Conservation (phyloP, 2,888 invertebrate species). For the Baccha elongata region DNA sequence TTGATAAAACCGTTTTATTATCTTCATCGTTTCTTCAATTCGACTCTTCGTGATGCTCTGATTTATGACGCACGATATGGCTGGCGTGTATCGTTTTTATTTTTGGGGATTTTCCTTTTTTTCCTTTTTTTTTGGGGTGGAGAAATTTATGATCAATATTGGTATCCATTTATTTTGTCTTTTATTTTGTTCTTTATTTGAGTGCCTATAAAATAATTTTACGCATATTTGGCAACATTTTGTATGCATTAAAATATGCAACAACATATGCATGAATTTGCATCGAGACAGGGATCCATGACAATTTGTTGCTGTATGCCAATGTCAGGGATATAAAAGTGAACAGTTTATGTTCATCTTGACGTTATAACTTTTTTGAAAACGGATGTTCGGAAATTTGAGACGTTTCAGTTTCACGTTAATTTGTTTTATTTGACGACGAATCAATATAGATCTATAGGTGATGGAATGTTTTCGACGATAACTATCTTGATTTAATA, state of each 20-base stretch:
- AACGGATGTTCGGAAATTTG: slow-evolving; percentile 36
- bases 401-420: slow-evolving; percentile 8
- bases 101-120: slow-evolving; percentile 32
- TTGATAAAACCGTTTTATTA: slow-evolving; percentile 59
- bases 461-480: not conserved
- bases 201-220: slow-evolving; percentile 11
- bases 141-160: slow-evolving; percentile 64
- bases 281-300: slow-evolving; percentile 14
- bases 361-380: slow-evolving; percentile 4
- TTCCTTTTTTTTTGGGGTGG: slow-evolving; percentile 17
- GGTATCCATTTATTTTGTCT: slow-evolving; percentile 37
- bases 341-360: slow-evolving; percentile 43
- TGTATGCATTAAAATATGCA: slow-evolving; percentile 23
- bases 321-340: slow-evolving; percentile 37
- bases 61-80: slow-evolving; percentile 70
- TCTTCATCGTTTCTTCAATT: slow-evolving; percentile 29
- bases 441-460: too few relatives aligned
- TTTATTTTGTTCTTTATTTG: not conserved
- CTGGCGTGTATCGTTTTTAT: slow-evolving; percentile 37
- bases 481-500: not conserved
- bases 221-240: slow-evolving; percentile 27
- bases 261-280: slow-evolving; percentile 35
- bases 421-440: not conserved
- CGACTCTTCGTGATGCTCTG: slow-evolving; percentile 59
- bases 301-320: slow-evolving; percentile 48